A percentile compares a stretch with the other conserved stretches of the same genome.
Evolutionary conservation across 2,888 invertebrate species (phyloP).

Genomic region (Drosophila anomalata): DNA sequence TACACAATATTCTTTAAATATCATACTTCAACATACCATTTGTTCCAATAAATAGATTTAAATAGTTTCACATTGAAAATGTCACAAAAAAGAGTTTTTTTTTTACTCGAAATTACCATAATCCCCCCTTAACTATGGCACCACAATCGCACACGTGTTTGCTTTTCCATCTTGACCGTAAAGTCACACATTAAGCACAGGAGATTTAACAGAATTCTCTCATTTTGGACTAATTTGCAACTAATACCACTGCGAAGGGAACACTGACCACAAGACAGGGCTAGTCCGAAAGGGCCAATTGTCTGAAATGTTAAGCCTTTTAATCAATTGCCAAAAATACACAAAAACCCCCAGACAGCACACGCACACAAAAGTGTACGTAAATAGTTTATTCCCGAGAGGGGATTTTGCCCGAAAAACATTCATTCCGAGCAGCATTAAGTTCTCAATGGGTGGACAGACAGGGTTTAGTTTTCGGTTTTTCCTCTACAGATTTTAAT

Average conservation of each 20-base stretch:
- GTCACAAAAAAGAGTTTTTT: too few relatives aligned
- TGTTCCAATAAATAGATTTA: too few relatives aligned
- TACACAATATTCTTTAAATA: too few relatives aligned
- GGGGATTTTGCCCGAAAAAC: constrained; percentile 55
- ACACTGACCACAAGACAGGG: constrained; percentile 25
- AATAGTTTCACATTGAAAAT: too few relatives aligned
- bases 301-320: constrained; percentile 74
- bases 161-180: constrained; percentile 49
- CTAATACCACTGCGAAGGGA: constrained; percentile 52
- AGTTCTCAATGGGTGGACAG: constrained; percentile 71
- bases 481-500: constrained; percentile 27
- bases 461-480: constrained; percentile 40
- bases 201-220: constrained; percentile 64
- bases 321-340: constrained; percentile 73
- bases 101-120: too few relatives aligned
- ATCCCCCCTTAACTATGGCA: neutral
- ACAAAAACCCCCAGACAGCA: constrained; percentile 25
- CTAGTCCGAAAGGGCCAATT: constrained; percentile 55
- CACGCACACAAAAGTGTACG: constrained; percentile 10
- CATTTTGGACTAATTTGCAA: constrained; percentile 60
- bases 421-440: constrained; percentile 71
- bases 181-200: constrained; percentile 71
- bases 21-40: too few relatives aligned
- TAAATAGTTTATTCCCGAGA: constrained; percentile 26
- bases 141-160: constrained; percentile 23